Base-by-base conservation (phyloP, 2,113 vertebrate species). In the Willisornis vidua region DNA sequence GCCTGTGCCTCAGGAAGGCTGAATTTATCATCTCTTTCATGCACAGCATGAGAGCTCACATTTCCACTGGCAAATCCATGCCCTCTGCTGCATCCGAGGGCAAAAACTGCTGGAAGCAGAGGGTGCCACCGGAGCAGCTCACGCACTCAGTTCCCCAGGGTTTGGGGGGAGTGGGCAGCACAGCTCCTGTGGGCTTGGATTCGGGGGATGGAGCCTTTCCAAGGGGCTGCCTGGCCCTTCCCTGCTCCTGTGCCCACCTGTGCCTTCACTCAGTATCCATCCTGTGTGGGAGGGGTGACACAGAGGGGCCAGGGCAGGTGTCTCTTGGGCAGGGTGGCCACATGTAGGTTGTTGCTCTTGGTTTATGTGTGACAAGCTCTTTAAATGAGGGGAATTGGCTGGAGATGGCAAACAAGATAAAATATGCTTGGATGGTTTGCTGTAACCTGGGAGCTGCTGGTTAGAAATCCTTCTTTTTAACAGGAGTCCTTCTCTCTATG, bases 81-180 rank as follows among this genome's bases (percentile, higher is more conserved):
- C 20, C 74, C 9, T 49, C 25, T n/a, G 1, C 76, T 84, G 25
- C 39, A 46, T 33, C 55, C 54, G 26, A 63, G 84, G 73, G 73
- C 46, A 10, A 24, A 74, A 81, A 33, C 84, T 46, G 51, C 23
- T 91, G 80, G 28, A 73, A 67, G 65, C 39, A 74, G 51, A 62
- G 37, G 13, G 37, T 73, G 20, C 37, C 63, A 45, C 12, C 13
- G 57, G 31, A 48, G 22, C 28, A 51, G 19, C 37, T 80, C 43
- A 1, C 19, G 28, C 6, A 10, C 1, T 70, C 51, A 23, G 62
- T 84, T 49, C 3, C 0, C 24, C 9, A 39, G 37, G 12, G 12
- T 45, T 62, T 61, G 66, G n/a, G 28, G 20, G 49, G 57, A 77
- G 23, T 2, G n/a, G 43, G 28, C 37, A 43, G 28, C 10, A 43